Percentiles rank a stretch among this genome's conserved stretches.
phyloP scores from a whole-genome alignment of 1,140 invertebrate species.

The roundworm (Caenorhabditis elegans) region DNA sequence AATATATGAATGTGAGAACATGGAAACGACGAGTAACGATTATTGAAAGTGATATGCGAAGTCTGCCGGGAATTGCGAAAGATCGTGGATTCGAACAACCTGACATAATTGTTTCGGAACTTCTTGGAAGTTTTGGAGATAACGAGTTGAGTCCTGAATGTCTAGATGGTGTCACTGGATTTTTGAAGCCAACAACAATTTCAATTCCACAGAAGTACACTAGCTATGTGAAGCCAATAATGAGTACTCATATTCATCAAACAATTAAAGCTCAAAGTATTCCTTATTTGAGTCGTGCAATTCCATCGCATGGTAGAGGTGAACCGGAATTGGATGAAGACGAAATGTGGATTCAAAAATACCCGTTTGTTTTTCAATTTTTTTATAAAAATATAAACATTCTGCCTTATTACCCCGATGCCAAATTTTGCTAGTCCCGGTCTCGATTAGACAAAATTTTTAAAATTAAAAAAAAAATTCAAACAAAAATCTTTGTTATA shows the following conservation, averaged over 20 bases:
- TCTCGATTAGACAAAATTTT: too few species aligned
- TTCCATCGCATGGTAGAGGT: background rate
- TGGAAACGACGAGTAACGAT: conserved; percentile 73
- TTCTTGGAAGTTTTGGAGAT: conserved; percentile 95
- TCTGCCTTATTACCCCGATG: too few species aligned
- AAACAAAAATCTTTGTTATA: too few species aligned
- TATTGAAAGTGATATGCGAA: conserved; percentile 86
- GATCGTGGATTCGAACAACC: conserved; percentile 71
- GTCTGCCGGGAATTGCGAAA: conserved; percentile 75
- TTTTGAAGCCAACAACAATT: conserved; percentile 56
- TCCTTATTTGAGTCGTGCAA: background rate
- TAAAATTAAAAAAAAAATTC: too few species aligned
- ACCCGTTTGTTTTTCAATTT: conserved; percentile 23
- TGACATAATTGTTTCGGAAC: conserved; percentile 93
- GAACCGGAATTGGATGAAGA: conserved; percentile 34
- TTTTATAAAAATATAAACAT: background rate
- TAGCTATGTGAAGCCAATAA: conserved; percentile 52
- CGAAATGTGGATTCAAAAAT: background rate
- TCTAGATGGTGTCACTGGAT: conserved; percentile 80
- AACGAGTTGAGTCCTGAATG: conserved; percentile 96
- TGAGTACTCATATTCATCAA: conserved; percentile 57
- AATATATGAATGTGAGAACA: conserved; percentile 50
- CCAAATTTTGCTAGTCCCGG: too few species aligned
- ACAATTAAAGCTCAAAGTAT: background rate
- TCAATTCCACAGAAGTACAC: conserved; percentile 57